Percentiles rank a stretch among this genome's conserved stretches.
phyloP scores from a whole-genome alignment of 2,888 invertebrate species.

The Drosophila conformis region DNA sequence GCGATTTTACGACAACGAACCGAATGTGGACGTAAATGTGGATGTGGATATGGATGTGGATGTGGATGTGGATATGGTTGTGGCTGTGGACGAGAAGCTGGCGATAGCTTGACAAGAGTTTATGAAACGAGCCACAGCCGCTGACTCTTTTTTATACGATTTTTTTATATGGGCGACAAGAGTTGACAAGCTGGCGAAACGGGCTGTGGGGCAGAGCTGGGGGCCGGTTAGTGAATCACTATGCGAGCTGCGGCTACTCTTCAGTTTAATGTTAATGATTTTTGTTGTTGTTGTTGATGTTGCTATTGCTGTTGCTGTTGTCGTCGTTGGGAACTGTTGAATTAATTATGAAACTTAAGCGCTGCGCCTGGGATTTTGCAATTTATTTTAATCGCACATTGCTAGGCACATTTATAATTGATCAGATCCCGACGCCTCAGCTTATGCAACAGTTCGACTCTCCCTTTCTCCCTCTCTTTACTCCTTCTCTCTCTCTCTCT shows the following conservation, averaged over 20 bases:
- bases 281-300: slow-evolving; percentile 28
- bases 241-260: slow-evolving; percentile 47
- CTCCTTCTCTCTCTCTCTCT: slow-evolving; percentile 7
- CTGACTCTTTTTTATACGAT: slow-evolving; percentile 33
- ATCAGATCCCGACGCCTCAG: slow-evolving; percentile 55
- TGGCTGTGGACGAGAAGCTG: slow-evolving; percentile 55
- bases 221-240: slow-evolving; percentile 77
- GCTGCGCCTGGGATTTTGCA: slow-evolving; percentile 65
- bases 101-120: slow-evolving; percentile 78
- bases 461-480: slow-evolving; percentile 3
- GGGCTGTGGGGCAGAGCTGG: slow-evolving; percentile 36
- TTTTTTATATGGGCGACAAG: slow-evolving; percentile 66
- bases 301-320: slow-evolving; percentile 29
- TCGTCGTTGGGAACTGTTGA: slow-evolving; percentile 52
- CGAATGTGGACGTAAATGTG: slow-evolving; percentile 20
- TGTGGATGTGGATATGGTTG: slow-evolving; percentile 13
- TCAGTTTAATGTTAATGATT: slow-evolving; percentile 19
- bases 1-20: slow-evolving; percentile 71
- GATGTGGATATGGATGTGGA: slow-evolving; percentile 20
- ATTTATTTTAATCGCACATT: slow-evolving; percentile 82
- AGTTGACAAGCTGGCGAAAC: slow-evolving; percentile 65
- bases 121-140: slow-evolving; percentile 76
- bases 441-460: slow-evolving; percentile 32
- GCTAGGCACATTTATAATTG: slow-evolving; percentile 80
- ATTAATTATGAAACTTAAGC: slow-evolving; percentile 81